Base-by-base conservation (phyloP, 2,888 invertebrate genomes). In the Nasonia oneida region DNA sequence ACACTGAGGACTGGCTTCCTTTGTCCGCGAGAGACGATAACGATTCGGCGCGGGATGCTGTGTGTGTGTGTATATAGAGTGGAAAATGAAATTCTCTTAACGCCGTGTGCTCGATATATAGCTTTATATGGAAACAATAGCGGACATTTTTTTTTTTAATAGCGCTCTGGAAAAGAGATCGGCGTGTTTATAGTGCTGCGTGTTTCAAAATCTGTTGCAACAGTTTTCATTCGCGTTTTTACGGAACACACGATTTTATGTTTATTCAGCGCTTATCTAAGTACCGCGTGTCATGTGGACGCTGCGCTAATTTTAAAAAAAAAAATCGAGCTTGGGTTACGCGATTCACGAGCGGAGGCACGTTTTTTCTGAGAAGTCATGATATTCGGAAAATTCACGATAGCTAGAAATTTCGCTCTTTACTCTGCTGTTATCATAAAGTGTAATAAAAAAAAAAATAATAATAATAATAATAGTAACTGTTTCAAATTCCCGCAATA, bases 401-500 rank as follows among this genome's bases (percentile, higher is more conserved):
- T 61, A 23, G 6, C 57, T 61, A 5, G 10, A 53, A 18, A 1
- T 61, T 0, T 61, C 57, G 3, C 57, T 61, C 23, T 61, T 5
- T 6, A 61, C n/a, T 61, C 8, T 2, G 1, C 4, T 0, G 57
- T 23, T 39, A 29, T 15, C 14, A 37, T 29, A 8, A 71, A 71
- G 18, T 71, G 6, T 18, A 10, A 18, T 29, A 29, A 29, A 1
- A 33, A 47, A 67, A 67, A 15, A 29, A 78, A 67, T 15, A 50
- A 75, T 29, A 42, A 67, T 15, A 50, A 75, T 29, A 42, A n/a
- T 64, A 8, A 6, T 47, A 4, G 33, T 23, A 73, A 18, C 4
- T 15, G 42, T 50, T 50, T 71, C 12, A 64, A 77, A 39, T 83
- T 87, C 73, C 57, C 8, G 15, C 18, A 18, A 85, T 89, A 95